Evolutionary conservation across 2,888 invertebrate species (phyloP).

Genomic region (Steinernema carpocapsae): DNA sequence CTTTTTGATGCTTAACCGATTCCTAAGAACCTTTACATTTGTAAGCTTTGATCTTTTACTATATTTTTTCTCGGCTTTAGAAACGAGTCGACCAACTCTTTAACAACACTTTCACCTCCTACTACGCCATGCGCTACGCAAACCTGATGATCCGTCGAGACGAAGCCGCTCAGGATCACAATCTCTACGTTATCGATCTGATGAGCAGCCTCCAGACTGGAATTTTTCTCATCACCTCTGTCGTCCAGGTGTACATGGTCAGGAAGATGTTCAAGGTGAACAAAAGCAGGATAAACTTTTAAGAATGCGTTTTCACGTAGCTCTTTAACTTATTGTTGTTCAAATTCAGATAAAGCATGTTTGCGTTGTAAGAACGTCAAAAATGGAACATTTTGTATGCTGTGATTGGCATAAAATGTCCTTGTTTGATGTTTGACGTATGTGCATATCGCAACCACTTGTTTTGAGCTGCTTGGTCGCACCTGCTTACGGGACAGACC

Average conservation of each 20-base stretch:
- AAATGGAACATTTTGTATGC: neutral
- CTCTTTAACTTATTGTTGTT: neutral
- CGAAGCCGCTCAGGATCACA: constrained; percentile 20
- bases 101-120: constrained; percentile 24
- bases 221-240: neutral
- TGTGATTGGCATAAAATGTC: too few relatives aligned
- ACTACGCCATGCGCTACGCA: constrained; percentile 14
- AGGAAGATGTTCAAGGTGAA: constrained; percentile 29
- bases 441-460: too few relatives aligned
- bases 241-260: neutral
- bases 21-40: too few relatives aligned
- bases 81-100: constrained; percentile 29
- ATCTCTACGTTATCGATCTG: constrained; percentile 8
- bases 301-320: too few relatives aligned
- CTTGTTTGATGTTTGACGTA: too few relatives aligned
- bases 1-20: too few relatives aligned
- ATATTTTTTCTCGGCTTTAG: neutral
- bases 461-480: too few relatives aligned
- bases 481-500: too few relatives aligned
- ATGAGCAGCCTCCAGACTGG: constrained; percentile 3
- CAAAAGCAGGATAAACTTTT: neutral
- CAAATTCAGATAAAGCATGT: neutral
- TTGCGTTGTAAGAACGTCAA: neutral
- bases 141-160: constrained; percentile 31
- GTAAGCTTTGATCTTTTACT: too few relatives aligned